A percentile compares a stretch with the other conserved stretches of the same genome.
These are phyloP conservation scores for Podilymbus podiceps DNA, from an alignment of 2,113 vertebrate species.

Conservation along the genomic window DNA sequence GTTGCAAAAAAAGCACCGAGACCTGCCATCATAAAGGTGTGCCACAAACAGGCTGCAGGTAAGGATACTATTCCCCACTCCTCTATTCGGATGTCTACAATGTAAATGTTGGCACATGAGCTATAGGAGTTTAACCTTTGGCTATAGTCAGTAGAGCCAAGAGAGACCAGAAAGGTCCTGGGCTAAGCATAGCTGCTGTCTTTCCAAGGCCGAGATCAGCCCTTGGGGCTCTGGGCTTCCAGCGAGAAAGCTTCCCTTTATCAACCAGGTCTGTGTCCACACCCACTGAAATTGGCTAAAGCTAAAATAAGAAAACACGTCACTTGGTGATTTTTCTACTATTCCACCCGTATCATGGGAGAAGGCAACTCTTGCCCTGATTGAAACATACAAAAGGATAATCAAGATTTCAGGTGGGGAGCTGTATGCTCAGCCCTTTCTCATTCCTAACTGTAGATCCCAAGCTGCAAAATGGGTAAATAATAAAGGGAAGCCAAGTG, in stretches of 20 bases:
- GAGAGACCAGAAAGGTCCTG: not conserved
- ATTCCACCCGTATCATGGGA: not conserved
- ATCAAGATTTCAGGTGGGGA: not conserved
- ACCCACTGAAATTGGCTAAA: not conserved
- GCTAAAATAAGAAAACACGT: not conserved
- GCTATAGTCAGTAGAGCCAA: not conserved
- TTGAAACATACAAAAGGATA: not conserved
- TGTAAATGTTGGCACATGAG: not conserved
- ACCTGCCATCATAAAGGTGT: not conserved
- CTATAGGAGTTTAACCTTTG: not conserved
- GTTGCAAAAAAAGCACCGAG: not conserved
- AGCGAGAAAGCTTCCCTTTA: not conserved
- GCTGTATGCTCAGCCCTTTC: not conserved
- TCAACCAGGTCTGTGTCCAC: not conserved
- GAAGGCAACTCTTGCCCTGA: not conserved
- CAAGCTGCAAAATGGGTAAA: not conserved
- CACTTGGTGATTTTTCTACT: not conserved
- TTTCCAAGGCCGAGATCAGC: not conserved
- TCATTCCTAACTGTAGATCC: not conserved
- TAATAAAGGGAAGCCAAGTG: not conserved
- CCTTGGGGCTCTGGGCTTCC: not conserved
- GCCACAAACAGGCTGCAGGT: not conserved
- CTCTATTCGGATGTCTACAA: not conserved
- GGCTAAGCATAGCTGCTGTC: fast-evolving
- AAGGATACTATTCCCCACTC: not conserved